Conservation (phyloP, 2,113 vertebrate genomes). For the Phocoena phocoena region DNA sequence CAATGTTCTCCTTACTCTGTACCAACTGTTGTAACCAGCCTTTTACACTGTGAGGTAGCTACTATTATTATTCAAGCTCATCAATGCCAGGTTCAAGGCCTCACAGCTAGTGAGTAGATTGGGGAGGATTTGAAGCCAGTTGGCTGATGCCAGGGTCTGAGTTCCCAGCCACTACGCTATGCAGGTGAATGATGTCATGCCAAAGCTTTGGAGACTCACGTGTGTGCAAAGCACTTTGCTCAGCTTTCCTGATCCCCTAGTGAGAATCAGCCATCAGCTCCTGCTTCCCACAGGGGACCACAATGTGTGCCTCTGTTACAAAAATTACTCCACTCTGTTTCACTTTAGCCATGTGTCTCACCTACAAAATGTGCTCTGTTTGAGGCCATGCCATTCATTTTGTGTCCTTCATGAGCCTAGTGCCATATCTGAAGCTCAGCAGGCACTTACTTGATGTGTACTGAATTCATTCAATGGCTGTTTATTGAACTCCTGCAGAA, state of each 20-base stretch:
- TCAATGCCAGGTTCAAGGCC: not conserved
- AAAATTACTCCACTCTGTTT: conserved; percentile 52
- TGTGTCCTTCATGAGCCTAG: not conserved
- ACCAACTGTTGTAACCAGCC: not conserved
- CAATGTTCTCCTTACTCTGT: not conserved
- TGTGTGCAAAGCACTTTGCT: not conserved
- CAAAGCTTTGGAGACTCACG: not conserved
- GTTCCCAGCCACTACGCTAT: not conserved
- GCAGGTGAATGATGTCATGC: fast-evolving
- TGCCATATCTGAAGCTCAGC: conserved; percentile 38
- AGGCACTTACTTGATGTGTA: not conserved
- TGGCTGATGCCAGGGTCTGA: not conserved
- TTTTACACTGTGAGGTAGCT: not conserved
- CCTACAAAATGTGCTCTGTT: conserved; percentile 39
- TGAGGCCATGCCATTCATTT: conserved; percentile 26
- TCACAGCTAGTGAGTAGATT: not conserved
- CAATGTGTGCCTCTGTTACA: not conserved
- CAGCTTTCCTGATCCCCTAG: not conserved
- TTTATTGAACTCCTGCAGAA: conserved; percentile 65
- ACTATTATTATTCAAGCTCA: not conserved
- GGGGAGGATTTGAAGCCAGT: not conserved
- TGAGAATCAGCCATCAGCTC: not conserved
- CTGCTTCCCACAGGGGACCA: not conserved
- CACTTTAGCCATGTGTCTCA: not conserved
- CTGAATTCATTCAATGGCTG: conserved; percentile 43